A percentile compares a stretch with the other conserved stretches of the same genome.
These are phyloP conservation scores for Callyntrura sp. DNA, from an alignment of 2,888 invertebrate species.

Conservation along the genomic window DNA sequence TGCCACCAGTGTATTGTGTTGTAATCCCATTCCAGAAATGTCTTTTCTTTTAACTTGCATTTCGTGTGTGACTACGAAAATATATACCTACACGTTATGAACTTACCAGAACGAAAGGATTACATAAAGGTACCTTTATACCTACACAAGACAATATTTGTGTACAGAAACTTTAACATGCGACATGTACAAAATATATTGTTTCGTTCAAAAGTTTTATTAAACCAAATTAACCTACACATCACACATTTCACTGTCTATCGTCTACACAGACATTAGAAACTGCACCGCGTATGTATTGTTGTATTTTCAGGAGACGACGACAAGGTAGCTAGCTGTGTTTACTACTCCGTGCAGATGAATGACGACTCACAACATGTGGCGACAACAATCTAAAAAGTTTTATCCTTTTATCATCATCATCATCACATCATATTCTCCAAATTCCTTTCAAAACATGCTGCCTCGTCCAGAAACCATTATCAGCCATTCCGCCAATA, in stretches of 20 bases:
- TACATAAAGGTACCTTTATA: conserved; percentile 2
- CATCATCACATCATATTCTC: conserved; percentile 36
- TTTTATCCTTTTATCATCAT: conserved; percentile 66
- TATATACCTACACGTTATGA: too few relatives aligned
- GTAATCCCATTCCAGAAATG: too few relatives aligned
- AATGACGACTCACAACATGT: conserved; percentile 61
- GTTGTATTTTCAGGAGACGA: conserved; percentile 10
- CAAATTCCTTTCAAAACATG: conserved; percentile 45
- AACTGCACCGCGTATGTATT: conserved; percentile 1
- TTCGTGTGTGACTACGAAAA: background rate
- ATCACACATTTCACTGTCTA: conserved; percentile 4
- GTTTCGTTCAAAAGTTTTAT: background rate
- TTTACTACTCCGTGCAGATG: background rate
- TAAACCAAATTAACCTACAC: conserved; percentile 14
- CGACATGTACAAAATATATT: background rate
- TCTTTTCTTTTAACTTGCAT: background rate
- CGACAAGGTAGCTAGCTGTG: background rate
- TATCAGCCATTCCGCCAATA: conserved; percentile 59
- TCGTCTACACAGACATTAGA: background rate
- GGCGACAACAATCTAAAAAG: conserved; percentile 71
- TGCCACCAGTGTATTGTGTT: too few relatives aligned
- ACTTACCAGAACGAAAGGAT: conserved; percentile 3
- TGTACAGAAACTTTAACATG: too few relatives aligned
- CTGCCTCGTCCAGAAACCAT: conserved; percentile 51
- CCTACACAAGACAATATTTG: too few relatives aligned